Evolutionary conservation across 2,888 invertebrate species (phyloP).

Genomic region (Hemistola chrysoprasaria): DNA sequence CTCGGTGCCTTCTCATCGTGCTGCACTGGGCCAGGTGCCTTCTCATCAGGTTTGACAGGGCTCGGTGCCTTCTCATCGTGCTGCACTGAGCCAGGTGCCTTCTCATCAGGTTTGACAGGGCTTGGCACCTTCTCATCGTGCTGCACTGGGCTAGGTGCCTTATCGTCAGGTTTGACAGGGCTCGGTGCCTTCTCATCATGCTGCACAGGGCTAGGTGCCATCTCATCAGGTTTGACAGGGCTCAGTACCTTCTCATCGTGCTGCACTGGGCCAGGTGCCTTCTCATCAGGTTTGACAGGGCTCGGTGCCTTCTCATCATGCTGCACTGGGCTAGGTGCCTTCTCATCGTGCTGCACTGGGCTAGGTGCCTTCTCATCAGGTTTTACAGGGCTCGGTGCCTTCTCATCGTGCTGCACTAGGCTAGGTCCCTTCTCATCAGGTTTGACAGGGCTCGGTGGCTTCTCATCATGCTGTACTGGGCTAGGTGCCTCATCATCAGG

Average conservation of each 20-base stretch:
- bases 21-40: too few relatives aligned
- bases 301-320: too few relatives aligned
- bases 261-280: too few relatives aligned
- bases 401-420: background rate
- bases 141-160: constrained; percentile 8
- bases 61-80: constrained; percentile 11
- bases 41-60: constrained; percentile 5
- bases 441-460: constrained; percentile 9
- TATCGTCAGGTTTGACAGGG: constrained; percentile 3
- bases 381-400: background rate
- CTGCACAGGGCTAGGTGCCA: too few relatives aligned
- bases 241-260: constrained; percentile 6
- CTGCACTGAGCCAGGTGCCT: constrained; percentile 10
- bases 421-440: constrained; percentile 18
- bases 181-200: constrained; percentile 7
- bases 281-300: constrained; percentile 11
- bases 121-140: constrained; percentile 8
- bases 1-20: constrained; percentile 14
- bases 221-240: background rate
- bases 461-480: constrained; percentile 6
- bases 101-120: constrained; percentile 8
- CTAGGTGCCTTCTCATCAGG: constrained; percentile 3
- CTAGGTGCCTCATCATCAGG: constrained; percentile 8
- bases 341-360: constrained; percentile 7
- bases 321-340: constrained; percentile 12